Conservation (phyloP, 1,140 invertebrate genomes). For the Drosophila virilis region DNA sequence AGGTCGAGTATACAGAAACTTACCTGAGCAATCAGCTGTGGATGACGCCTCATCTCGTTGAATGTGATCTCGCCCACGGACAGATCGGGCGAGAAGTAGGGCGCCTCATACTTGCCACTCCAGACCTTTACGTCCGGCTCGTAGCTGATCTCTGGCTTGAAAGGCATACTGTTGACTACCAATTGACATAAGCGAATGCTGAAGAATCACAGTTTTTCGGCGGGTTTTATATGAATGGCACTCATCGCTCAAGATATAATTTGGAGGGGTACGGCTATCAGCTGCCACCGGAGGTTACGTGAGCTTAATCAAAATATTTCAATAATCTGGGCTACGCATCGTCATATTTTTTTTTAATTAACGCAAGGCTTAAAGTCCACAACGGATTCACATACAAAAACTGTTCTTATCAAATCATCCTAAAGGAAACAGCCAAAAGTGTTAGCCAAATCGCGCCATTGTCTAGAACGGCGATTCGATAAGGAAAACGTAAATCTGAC, state of each 20-base stretch:
- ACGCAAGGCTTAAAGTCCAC: constrained; percentile 6
- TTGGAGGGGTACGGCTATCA: not conserved
- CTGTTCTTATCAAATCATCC: not conserved
- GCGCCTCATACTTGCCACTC: constrained; percentile 23
- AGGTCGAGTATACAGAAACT: not conserved
- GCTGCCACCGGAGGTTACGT: constrained; percentile 1
- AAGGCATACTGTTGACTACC: constrained; percentile 21
- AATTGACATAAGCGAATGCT: constrained; percentile 14
- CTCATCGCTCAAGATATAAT: no score
- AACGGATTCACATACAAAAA: not conserved
- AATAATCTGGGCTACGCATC: not conserved
- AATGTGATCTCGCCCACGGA: constrained; percentile 49
- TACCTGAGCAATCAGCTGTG: constrained; percentile 45
- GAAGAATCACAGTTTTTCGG: not conserved
- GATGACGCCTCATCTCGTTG: constrained; percentile 47
- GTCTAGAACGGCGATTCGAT: no score
- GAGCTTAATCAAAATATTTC: constrained; percentile 25
- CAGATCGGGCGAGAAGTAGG: constrained; percentile 22
- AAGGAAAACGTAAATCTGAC: no score
- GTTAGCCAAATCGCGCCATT: not conserved
- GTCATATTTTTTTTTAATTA: constrained; percentile 12
- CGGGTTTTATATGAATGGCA: constrained; percentile 17
- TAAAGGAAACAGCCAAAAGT: not conserved
- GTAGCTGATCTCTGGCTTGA: constrained; percentile 28
- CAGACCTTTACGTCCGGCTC: constrained; percentile 33